Conservation (phyloP, 2,888 invertebrate genomes). For the Eupithecia dodoneata region DNA sequence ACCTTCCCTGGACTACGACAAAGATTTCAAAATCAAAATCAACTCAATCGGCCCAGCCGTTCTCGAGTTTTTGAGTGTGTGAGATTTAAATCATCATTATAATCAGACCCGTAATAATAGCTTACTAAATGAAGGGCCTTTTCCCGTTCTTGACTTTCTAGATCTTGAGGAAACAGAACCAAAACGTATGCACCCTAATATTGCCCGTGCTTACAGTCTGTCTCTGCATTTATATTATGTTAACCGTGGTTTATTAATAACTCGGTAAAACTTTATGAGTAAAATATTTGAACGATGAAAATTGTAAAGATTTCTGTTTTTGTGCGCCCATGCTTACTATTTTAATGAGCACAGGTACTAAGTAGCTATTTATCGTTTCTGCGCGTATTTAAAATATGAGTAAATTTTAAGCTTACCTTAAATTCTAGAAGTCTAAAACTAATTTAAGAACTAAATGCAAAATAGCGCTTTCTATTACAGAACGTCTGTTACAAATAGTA, state of each 20-base stretch:
- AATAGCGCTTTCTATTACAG: background rate
- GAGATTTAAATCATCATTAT: too few species aligned
- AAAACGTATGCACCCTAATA: background rate
- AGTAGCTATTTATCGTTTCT: background rate
- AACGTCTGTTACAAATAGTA: background rate
- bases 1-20: too few species aligned
- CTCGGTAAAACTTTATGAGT: constrained; percentile 8
- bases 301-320: constrained; percentile 41
- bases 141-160: background rate
- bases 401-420: background rate
- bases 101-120: too few species aligned
- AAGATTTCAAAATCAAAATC: too few species aligned
- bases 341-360: constrained; percentile 50
- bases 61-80: too few species aligned
- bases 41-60: too few species aligned
- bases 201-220: background rate
- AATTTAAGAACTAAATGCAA: background rate
- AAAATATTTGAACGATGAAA: constrained; percentile 38
- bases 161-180: background rate
- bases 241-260: background rate
- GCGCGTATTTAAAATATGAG: background rate
- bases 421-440: background rate
- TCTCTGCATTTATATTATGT: background rate
- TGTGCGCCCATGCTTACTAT: constrained; percentile 49
- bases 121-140: too few species aligned